A percentile compares a stretch with the other conserved stretches of the same genome.
phyloP scores from a whole-genome alignment of 37 sponge, comb jelly and placozoan genomes.

The Ianthella basta region DNA sequence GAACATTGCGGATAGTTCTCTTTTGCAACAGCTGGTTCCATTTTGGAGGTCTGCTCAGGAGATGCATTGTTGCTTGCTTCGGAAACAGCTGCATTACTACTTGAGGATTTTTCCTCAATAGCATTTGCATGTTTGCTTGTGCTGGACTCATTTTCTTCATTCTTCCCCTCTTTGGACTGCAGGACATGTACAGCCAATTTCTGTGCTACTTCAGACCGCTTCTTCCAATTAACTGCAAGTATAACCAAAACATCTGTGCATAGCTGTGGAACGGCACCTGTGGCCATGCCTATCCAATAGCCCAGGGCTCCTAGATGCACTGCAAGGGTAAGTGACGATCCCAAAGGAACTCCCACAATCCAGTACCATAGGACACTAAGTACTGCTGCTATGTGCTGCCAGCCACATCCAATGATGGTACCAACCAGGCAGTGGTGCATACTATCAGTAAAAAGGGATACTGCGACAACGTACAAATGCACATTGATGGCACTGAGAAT shows the following conservation, averaged over 20 bases:
- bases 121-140: too few species aligned
- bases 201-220: slow-evolving; percentile 45
- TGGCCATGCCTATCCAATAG: slow-evolving; percentile 55
- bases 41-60: too few species aligned
- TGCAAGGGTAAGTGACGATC: slow-evolving; percentile 40
- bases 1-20: too few species aligned
- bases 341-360: slow-evolving; percentile 57
- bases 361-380: slow-evolving; percentile 42
- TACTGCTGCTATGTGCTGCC: slow-evolving; percentile 45
- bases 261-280: slow-evolving; percentile 25
- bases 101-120: too few species aligned
- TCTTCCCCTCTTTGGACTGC: too few species aligned
- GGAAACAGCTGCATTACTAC: too few species aligned
- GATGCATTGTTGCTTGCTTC: too few species aligned
- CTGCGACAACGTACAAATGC: background rate
- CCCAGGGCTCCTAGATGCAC: slow-evolving; percentile 49
- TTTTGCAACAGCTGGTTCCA: too few species aligned
- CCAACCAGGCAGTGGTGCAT: slow-evolving; percentile 29
- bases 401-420: slow-evolving; percentile 52
- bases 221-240: slow-evolving; percentile 62
- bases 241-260: slow-evolving; percentile 4
- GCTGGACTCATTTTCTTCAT: too few species aligned
- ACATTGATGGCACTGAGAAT: background rate
- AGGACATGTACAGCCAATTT: too few species aligned
- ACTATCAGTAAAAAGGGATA: background rate